Conservation (phyloP, 1,140 invertebrate species). For the Hydropsyche tenuis region DNA sequence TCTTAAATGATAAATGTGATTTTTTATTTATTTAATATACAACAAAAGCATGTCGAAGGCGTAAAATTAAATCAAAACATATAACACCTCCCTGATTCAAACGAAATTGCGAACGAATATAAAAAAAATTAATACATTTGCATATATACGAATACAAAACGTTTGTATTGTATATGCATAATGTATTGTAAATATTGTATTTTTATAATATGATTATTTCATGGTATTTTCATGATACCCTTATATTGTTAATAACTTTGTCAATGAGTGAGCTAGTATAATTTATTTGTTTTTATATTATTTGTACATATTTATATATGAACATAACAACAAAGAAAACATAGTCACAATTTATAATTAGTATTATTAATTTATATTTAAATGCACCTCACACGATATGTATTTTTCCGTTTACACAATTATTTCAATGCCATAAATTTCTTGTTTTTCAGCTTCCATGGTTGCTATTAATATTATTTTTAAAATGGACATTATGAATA, state of each 20-base stretch:
- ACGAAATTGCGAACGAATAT: slow-evolving; percentile 20
- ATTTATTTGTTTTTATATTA: slow-evolving; percentile 25
- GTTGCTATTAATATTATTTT: neutral
- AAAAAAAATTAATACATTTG: too few species aligned
- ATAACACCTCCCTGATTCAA: neutral
- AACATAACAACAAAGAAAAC: slow-evolving; percentile 26
- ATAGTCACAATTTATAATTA: slow-evolving; percentile 34
- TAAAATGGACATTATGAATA: neutral
- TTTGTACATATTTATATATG: slow-evolving; percentile 26
- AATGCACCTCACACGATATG: neutral
- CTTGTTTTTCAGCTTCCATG: neutral
- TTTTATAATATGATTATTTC: neutral
- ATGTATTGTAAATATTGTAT: neutral
- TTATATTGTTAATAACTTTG: neutral
- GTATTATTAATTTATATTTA: slow-evolving; percentile 24
- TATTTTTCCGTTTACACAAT: slow-evolving; percentile 1
- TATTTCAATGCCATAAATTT: too few species aligned
- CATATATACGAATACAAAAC: neutral
- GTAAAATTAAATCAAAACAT: neutral
- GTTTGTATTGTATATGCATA: neutral
- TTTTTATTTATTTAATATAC: too few species aligned
- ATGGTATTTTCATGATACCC: neutral
- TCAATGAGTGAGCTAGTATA: slow-evolving; percentile 33
- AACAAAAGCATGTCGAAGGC: too few species aligned
- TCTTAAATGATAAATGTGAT: too few species aligned